Evolutionary conservation across 2,113 vertebrate genomes (phyloP), one percentile per base, ranked within the genome.

Genomic region (Fulmarus glacialis): DNA sequence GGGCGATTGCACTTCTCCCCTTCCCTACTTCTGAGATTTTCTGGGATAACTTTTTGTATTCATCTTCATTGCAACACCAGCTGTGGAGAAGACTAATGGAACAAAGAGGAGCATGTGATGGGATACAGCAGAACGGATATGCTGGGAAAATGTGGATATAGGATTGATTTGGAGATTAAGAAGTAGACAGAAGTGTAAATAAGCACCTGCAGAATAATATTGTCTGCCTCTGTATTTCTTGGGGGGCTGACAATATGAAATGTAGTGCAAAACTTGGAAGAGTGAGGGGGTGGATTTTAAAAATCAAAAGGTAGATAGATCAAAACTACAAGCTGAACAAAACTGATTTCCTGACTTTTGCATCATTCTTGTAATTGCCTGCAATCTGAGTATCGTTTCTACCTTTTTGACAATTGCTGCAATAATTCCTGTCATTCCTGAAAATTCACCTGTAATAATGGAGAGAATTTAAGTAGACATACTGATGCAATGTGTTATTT

Each of bases 291-390:
- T 82, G 86, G 62, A 77, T 95, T 95, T 93, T 72, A 88, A 79
- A 74, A 95, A 73, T 55, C 45, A 47, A 42, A 89, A 42, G 15
- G 48, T 24, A 50, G 55, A 53, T 48, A 67, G 45, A 81, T 73
- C 53, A 81, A 74, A 94, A 60, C 30, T 60, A 17, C 53, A 82
- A 48, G 48, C 24, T 53, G 82, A 96, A 88, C 66, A 55, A 43
- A 92, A 68, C 43, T 14, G 40, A 50, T 96, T 97, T 96, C 85
- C 70, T 73, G 38, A 53, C 38, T 59, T 91, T 90, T 94, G 71
- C 86, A 77, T 92, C 82, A 82, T 55, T 77, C 62, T 56, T 93
- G n/a, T 77, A 59, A 48, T 27, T 93, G 40, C 36, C 52, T 96
- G 55, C 17, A 72, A 47, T 56, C 48, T 89, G 66, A 89, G 50